These are phyloP conservation scores for Chydorus sphaericus DNA, from an alignment of 2,888 invertebrate species.

Conservation along the genomic window DNA sequence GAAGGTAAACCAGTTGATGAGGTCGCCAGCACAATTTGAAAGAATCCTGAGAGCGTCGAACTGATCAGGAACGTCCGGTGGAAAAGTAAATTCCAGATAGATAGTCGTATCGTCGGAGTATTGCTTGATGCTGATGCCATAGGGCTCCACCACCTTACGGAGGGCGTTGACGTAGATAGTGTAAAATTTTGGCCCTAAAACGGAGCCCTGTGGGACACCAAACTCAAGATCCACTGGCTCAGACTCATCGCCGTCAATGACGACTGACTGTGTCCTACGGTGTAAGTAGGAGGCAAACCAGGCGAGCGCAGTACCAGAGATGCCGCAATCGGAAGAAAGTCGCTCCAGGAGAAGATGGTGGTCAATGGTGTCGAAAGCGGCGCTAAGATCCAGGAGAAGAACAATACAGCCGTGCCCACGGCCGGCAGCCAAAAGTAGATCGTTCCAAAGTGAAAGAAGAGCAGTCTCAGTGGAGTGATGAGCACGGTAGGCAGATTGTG, in stretches of 20 bases:
- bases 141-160: too few species aligned
- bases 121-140: not conserved
- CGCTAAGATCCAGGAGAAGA: not conserved
- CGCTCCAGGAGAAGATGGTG: not conserved
- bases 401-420: not conserved
- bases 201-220: not conserved
- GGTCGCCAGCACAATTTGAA: not conserved
- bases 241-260: not conserved
- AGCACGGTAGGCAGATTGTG: not conserved
- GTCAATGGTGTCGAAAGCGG: not conserved
- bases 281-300: not conserved
- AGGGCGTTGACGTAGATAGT: too few species aligned
- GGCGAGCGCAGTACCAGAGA: not conserved
- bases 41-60: not conserved
- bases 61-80: not conserved
- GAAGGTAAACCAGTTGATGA: not conserved
- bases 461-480: not conserved
- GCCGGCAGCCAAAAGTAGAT: not conserved
- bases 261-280: not conserved
- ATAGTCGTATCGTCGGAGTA: not conserved
- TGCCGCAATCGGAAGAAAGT: not conserved
- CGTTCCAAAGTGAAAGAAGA: not conserved
- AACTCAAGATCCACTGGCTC: not conserved
- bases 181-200: not conserved
- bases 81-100: not conserved